These are phyloP conservation scores for Danio choprae DNA, from an alignment of 2,797 vertebrate genomes.

Conservation along the genomic window DNA sequence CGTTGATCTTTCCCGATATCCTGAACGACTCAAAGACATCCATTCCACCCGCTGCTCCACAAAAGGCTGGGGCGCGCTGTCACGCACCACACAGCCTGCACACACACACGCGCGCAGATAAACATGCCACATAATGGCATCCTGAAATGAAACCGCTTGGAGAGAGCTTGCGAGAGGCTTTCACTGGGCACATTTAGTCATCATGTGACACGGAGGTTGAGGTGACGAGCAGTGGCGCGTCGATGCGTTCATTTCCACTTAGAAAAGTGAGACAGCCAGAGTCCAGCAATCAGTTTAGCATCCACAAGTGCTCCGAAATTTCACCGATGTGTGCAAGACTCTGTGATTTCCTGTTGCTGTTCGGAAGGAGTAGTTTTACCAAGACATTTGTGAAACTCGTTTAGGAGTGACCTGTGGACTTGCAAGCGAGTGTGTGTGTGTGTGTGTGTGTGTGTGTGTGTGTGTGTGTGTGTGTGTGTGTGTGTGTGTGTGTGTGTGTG, in stretches of 20 bases:
- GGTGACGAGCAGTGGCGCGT: slow-evolving; percentile 74
- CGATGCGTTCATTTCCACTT: slow-evolving; percentile 65
- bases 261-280: slow-evolving; percentile 55
- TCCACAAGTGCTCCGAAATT: slow-evolving; percentile 33
- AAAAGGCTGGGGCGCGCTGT: slow-evolving; percentile 68
- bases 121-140: slow-evolving; percentile 76
- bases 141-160: slow-evolving; percentile 82
- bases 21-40: slow-evolving; percentile 80
- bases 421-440: slow-evolving; percentile 9
- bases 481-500: slow-evolving; percentile 35
- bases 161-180: slow-evolving; percentile 71
- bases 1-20: slow-evolving; percentile 80
- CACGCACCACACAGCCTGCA: slow-evolving; percentile 67
- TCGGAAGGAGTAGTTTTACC: slow-evolving; percentile 46
- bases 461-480: slow-evolving; percentile 34
- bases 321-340: slow-evolving; percentile 30
- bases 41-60: slow-evolving; percentile 71
- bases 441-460: slow-evolving; percentile 49
- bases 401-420: slow-evolving; percentile 39
- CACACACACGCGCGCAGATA: slow-evolving; percentile 45
- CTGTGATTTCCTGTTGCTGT: slow-evolving; percentile 43
- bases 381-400: slow-evolving; percentile 57
- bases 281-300: slow-evolving; percentile 42
- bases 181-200: slow-evolving; percentile 77
- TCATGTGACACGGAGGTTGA: slow-evolving; percentile 74